Conservation (phyloP, 35 echinoderm and acorn worm species). For the Acanthaster planci region DNA sequence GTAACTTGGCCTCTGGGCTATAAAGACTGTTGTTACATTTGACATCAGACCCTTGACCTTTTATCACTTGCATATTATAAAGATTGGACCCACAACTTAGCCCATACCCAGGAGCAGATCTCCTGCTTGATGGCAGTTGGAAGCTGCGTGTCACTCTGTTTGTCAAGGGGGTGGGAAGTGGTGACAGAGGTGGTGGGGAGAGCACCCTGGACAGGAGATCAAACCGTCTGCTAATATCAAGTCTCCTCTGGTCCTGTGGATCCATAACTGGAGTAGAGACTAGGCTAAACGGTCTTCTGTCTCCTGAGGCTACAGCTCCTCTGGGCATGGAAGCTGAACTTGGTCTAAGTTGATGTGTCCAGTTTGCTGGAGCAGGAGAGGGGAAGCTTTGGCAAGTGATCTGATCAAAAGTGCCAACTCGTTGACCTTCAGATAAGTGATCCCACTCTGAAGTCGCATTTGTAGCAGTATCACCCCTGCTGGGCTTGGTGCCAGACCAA, state of each 20-base stretch:
- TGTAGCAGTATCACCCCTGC: neutral
- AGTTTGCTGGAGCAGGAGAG: neutral
- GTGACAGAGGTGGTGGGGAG: conserved; percentile 79
- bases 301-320: neutral
- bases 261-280: neutral
- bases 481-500: neutral
- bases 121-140: conserved; percentile 40
- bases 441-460: neutral
- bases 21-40: neutral
- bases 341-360: neutral
- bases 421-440: neutral
- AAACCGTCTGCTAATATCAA: conserved; percentile 46
- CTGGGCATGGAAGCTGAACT: neutral
- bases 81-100: neutral
- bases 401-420: neutral
- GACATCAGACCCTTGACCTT: neutral
- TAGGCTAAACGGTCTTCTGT: neutral
- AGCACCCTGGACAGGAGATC: conserved; percentile 64
- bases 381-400: neutral
- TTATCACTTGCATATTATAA: neutral
- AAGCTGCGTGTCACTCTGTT: conserved; percentile 42
- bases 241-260: conserved; percentile 3
- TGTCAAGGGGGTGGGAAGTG: conserved; percentile 40
- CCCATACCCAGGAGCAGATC: neutral
- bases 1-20: neutral